These are phyloP conservation scores for Steinernema khuongi DNA, from an alignment of 1,140 invertebrate genomes.

Conservation along the genomic window DNA sequence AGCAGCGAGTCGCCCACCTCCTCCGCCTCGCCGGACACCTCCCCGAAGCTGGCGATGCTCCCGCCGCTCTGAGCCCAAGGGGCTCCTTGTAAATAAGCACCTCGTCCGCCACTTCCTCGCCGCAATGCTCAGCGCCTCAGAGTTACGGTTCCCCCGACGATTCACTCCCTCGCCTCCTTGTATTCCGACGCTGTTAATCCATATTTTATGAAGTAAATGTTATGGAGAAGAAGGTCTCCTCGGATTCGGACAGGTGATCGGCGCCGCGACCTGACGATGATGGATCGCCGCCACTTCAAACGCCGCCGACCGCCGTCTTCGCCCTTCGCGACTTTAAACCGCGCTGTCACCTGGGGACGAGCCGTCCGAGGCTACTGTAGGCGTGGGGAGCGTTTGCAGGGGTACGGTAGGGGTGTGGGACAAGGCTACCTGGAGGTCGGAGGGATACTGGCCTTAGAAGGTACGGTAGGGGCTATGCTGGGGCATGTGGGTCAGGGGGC, in stretches of 20 bases:
- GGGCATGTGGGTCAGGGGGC: too few relatives aligned
- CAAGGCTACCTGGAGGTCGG: too few relatives aligned
- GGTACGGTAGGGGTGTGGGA: neutral
- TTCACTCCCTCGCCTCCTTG: neutral
- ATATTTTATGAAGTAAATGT: neutral
- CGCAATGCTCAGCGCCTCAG: conserved; percentile 7
- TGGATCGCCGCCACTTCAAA: neutral
- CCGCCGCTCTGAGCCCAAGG: neutral
- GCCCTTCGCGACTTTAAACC: conserved; percentile 12
- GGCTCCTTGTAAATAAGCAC: neutral
- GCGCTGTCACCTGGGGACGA: conserved; percentile 1
- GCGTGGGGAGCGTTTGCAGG: conserved; percentile 18
- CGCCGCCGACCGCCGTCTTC: conserved; percentile 14
- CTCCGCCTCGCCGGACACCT: neutral
- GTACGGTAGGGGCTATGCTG: too few relatives aligned
- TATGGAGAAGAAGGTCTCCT: neutral
- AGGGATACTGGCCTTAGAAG: too few relatives aligned
- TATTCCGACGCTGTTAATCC: neutral
- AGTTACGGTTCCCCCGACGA: conserved; percentile 2
- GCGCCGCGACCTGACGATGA: neutral
- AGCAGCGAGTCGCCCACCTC: conserved; percentile 7
- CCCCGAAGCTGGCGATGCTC: neutral
- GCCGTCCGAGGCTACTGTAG: conserved; percentile 10
- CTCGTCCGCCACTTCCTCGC: neutral
- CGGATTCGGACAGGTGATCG: neutral